Base-by-base conservation (phyloP, 2,888 invertebrate genomes). In the Melinaea menophilus region DNA sequence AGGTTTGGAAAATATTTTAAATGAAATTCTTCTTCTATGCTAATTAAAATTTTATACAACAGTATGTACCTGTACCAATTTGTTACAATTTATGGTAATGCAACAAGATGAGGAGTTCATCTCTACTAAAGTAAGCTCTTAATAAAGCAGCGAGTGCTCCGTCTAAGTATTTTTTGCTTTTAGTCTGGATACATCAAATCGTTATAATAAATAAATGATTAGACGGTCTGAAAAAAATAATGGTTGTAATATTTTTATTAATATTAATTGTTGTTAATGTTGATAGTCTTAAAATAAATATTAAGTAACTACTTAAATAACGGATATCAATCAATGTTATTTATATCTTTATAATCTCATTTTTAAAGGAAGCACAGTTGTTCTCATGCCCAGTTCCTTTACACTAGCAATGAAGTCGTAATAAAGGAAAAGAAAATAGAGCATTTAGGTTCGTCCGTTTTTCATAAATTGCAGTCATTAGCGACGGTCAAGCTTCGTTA, bases 1-100 rank as follows among this genome's bases (percentile, higher is more conserved):
- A 55, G 71, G 73, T 68, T 70, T 64, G 75, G 71, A 68, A 73
- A 79, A 79, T 79, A 80, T 80, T 80, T 78, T 77, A 75, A 81
- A 78, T 79, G 72, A 82, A 79, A 80, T 78, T 78, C 73, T 78
- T 78, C 75, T 71, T 68, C 71, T 61, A 11, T 54, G 65, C 71
- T 73, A 72, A 75, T 77, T 80, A 74, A 73, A 76, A 77, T 76
- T 75, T 75, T 66, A 67, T 68, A 71, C 71, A 71, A 68, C 71
- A 72, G 66, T 73, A 70, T 73, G 71, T 73, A 66, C 70, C 63
- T 61, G 69, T 68, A 75, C 74, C 78, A 75, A 77, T 79, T 78
- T 73, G 69, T 66, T 63, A 69, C 75, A 79, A 79, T 79, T 79
- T 75, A 74, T 74, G 75, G 71, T 76, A 41, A 41, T 9, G 41